Evolutionary conservation across 37 sponge, comb jelly and placozoan genomes (phyloP), one percentile per base, ranked within the genome.

Genomic region (Halichondria panicea): DNA sequence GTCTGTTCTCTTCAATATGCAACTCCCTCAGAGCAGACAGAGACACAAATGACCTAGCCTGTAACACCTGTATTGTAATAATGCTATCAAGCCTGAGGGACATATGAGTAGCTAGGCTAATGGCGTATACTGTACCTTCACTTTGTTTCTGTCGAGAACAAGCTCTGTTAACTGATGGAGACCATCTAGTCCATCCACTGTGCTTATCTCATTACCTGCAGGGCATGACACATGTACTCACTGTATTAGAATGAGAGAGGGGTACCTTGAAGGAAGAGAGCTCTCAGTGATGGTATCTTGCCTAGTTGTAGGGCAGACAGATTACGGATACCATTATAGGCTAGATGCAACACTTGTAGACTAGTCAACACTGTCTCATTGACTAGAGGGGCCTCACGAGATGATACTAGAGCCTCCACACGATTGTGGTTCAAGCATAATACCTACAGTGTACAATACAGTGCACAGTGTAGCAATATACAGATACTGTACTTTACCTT

Each of bases 181-280:
- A 2, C 85, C 88, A 35, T 81, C 55, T 37, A 98, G 74, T 24
- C 99, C 96, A 43, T 95, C 99, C 0, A 93, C 86, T 21, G 52
- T 43, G 36, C 43, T 46, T 33, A 96, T 75, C 46, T 96, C 94
- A 80, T 96, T 96, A 21, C 94, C 97, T 96, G 76, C 1, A 75
- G 13, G 44, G 27, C 44, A 46, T 19, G 36, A 55, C 55, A 72
- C 59, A 55, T 25, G 3, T 13, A 27, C 55, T 53, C 78, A 54
- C 40, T 19, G 19, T 27, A 41, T 22, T 22, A 48, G 13, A 48
- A 15, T 48, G 52, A 48, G 11, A n/a, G n/a, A 22, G 33, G 56
- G 12, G 28, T 81, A 87, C 96, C 96, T 93, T 98, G 99, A 21
- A 98, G 80, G 82, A 98, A 98, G 31, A 98, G 79, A 68, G 96